A percentile compares a stretch with the other conserved stretches of the same genome.
Evolutionary conservation across 1,140 invertebrate species (phyloP).

Genomic region (Eueides isabella): DNA sequence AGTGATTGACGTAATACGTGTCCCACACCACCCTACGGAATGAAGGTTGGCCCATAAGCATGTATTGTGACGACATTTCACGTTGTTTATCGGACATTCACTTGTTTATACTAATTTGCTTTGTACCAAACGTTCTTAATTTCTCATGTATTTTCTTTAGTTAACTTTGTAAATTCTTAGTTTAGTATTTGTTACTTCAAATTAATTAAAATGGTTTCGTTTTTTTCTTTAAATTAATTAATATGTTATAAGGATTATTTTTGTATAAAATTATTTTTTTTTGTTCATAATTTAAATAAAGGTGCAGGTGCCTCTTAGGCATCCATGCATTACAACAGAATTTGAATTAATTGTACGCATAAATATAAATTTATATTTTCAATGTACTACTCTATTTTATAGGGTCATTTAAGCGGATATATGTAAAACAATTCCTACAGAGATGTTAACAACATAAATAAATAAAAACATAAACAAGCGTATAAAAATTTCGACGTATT

Average conservation of each 20-base stretch:
- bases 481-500: too few species aligned
- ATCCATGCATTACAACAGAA: too few species aligned
- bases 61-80: slow-evolving; percentile 48
- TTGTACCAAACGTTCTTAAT: background rate
- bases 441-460: too few species aligned
- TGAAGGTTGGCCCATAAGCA: slow-evolving; percentile 63
- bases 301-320: too few species aligned
- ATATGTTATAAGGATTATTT: background rate
- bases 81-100: slow-evolving; percentile 43
- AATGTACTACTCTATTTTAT: too few species aligned
- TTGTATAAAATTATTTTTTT: too few species aligned
- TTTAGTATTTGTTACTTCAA: background rate
- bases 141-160: background rate
- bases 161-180: background rate
- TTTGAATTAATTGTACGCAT: too few species aligned
- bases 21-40: slow-evolving; percentile 58
- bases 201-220: background rate
- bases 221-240: background rate
- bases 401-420: too few species aligned
- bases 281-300: too few species aligned
- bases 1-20: slow-evolving; percentile 65
- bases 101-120: slow-evolving; percentile 18
- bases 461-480: too few species aligned
- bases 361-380: too few species aligned
- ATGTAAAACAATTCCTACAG: too few species aligned